Conservation (phyloP, 2,888 invertebrate species). For the Drosophila stalkeri region DNA sequence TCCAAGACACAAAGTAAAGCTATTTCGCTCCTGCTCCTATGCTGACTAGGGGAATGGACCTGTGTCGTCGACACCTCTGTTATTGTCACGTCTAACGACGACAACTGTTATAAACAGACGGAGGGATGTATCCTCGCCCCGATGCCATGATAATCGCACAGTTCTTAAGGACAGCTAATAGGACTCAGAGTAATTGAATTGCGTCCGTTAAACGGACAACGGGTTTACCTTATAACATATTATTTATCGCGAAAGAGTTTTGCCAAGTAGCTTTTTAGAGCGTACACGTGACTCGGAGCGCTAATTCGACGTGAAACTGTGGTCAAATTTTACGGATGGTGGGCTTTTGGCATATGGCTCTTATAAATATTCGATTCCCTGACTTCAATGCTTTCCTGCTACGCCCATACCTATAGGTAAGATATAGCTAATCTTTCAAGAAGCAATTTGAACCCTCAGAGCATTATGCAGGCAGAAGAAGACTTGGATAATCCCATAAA, state of each 20-base stretch:
- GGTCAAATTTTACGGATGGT: neutral
- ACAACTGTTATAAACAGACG: conserved; percentile 28
- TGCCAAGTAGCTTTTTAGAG: conserved; percentile 53
- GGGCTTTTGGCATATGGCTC: too few species aligned
- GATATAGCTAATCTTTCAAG: too few species aligned
- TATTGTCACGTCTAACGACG: conserved; percentile 20
- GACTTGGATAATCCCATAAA: too few species aligned
- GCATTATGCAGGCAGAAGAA: too few species aligned
- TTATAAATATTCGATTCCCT: too few species aligned
- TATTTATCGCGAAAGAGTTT: conserved; percentile 58
- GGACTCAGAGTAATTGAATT: conserved; percentile 17
- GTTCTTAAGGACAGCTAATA: conserved; percentile 44
- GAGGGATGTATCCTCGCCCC: conserved; percentile 30
- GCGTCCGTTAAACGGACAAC: conserved; percentile 1
- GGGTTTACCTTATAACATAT: conserved; percentile 40
- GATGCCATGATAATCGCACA: conserved; percentile 70
- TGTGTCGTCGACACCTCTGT: conserved; percentile 29
- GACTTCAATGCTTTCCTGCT: too few species aligned
- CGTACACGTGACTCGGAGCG: neutral
- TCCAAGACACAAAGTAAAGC: conserved; percentile 79
- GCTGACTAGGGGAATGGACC: conserved; percentile 32
- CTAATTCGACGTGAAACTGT: too few species aligned
- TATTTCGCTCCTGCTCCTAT: conserved; percentile 32
- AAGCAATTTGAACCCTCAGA: too few species aligned
- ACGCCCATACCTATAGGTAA: too few species aligned